Percentiles rank a stretch among this genome's conserved stretches.
phyloP scores from a whole-genome alignment of 2,113 vertebrate genomes.

The Parotia lawesii region DNA sequence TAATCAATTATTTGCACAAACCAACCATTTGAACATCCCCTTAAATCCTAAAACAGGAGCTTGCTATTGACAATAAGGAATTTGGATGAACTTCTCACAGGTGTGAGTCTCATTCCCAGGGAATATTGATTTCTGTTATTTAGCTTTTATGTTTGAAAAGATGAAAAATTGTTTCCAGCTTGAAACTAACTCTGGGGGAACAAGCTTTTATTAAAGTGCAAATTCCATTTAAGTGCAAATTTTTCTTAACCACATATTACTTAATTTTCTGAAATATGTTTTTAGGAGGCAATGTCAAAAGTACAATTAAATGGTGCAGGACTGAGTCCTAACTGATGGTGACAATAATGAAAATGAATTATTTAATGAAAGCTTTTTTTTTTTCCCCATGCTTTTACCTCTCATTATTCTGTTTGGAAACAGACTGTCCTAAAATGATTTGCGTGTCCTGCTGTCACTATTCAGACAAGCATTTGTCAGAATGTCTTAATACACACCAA shows the following conservation, averaged over 20 bases:
- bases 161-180: neutral
- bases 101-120: neutral
- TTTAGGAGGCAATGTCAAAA: conserved; percentile 26
- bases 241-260: neutral
- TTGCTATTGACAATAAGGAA: neutral
- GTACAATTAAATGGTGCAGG: neutral
- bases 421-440: neutral
- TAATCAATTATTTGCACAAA: neutral
- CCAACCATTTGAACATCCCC: neutral
- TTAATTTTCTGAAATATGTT: conserved; percentile 18
- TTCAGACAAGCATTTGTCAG: conserved; percentile 18
- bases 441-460: conserved; percentile 5
- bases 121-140: conserved; percentile 16
- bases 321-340: conserved; percentile 19
- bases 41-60: neutral
- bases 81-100: neutral
- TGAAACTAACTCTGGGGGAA: neutral
- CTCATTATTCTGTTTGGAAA: conserved; percentile 36
- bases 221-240: neutral
- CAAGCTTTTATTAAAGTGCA: neutral
- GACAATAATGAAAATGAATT: conserved; percentile 21
- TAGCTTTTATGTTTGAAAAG: conserved; percentile 26
- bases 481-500: neutral
- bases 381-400: neutral
- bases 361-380: neutral